phyloP scores from a whole-genome alignment of 1,140 invertebrate species.

The Pogonomyrmex californicus region DNA sequence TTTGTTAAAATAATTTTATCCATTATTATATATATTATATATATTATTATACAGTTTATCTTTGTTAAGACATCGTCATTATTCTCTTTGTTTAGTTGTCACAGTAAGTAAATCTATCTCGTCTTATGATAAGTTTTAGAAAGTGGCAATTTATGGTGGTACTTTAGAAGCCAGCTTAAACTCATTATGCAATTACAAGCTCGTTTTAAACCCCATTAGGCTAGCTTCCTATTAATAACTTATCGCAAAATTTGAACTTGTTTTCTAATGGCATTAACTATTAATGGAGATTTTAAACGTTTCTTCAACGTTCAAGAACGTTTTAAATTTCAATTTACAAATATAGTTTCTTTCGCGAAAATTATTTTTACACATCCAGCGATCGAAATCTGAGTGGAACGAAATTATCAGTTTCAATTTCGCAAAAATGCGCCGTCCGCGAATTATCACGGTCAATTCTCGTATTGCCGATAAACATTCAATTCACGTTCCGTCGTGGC shows the following conservation, averaged over 20 bases:
- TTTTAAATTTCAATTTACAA: neutral
- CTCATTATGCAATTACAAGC: constrained; percentile 26
- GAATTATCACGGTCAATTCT: constrained; percentile 46
- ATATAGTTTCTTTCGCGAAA: neutral
- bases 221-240: constrained; percentile 19
- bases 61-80: neutral
- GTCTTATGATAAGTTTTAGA: neutral
- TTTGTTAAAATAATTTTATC: constrained; percentile 1
- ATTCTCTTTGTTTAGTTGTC: neutral
- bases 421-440: constrained; percentile 45
- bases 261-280: constrained; percentile 3
- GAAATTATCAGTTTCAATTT: constrained; percentile 38
- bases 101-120: neutral
- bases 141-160: neutral
- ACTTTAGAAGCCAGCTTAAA: neutral
- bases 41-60: neutral
- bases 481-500: constrained; percentile 51
- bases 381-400: neutral
- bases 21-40: neutral
- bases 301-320: neutral
- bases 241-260: constrained; percentile 29
- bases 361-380: neutral
- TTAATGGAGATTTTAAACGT: neutral
- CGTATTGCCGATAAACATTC: constrained; percentile 43
- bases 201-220: constrained; percentile 6